Percentiles rank a stretch among this genome's conserved stretches.
These are phyloP conservation scores for Drosophila bipectinata DNA, from an alignment of 1,140 invertebrate genomes.

Conservation along the genomic window DNA sequence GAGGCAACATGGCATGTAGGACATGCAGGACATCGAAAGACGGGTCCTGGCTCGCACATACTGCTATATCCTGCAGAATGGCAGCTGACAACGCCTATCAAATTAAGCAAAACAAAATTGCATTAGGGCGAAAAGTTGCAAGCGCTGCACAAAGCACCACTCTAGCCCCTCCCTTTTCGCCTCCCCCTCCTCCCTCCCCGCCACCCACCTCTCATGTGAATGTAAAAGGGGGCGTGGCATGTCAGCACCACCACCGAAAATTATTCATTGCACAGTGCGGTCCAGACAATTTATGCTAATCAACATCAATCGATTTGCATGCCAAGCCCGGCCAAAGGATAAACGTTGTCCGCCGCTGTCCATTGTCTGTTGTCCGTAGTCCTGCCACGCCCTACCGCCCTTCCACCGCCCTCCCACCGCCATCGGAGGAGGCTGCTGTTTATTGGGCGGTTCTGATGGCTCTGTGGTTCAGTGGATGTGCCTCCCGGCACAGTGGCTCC, in stretches of 20 bases:
- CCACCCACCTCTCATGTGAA: neutral
- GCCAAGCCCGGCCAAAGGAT: conserved; percentile 56
- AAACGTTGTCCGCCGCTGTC: conserved; percentile 36
- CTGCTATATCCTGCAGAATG: conserved; percentile 48
- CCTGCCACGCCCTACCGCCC: conserved; percentile 6
- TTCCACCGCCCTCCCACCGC: neutral
- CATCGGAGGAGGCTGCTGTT: conserved; percentile 41
- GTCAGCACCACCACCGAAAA: conserved; percentile 64
- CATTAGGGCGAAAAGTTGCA: conserved; percentile 71
- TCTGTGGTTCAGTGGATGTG: conserved; percentile 50
- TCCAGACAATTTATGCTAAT: conserved; percentile 83
- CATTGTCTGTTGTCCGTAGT: conserved; percentile 8
- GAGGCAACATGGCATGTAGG: neutral
- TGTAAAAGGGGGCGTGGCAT: conserved; percentile 38
- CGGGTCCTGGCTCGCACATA: conserved; percentile 1
- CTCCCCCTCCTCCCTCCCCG: neutral
- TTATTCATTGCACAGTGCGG: conserved; percentile 82
- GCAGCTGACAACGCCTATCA: conserved; percentile 79
- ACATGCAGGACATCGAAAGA: neutral
- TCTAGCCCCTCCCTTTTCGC: no score
- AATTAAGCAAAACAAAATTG: conserved; percentile 82
- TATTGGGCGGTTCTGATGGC: conserved; percentile 68
- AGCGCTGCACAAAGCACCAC: conserved; percentile 34
- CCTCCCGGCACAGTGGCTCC: conserved; percentile 17
- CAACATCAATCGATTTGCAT: conserved; percentile 83